Conservation (phyloP, 2,113 vertebrate species). For the Microcebus griseorufus region DNA sequence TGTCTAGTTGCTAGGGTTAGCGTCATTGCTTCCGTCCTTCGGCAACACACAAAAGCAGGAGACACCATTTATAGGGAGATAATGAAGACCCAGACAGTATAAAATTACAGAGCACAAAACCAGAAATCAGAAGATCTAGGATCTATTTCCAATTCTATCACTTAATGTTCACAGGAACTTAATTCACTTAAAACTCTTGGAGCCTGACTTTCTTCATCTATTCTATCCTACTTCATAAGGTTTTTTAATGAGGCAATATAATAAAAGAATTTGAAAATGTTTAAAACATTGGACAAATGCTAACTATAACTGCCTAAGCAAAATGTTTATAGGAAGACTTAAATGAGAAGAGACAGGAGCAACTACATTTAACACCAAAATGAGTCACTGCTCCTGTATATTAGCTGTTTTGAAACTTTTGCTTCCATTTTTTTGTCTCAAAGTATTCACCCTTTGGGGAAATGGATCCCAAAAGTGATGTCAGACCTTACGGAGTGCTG, state of each 20-base stretch:
- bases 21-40: neutral
- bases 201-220: neutral
- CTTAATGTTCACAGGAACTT: slow-evolving; percentile 14
- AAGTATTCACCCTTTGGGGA: neutral
- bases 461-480: slow-evolving; percentile 2
- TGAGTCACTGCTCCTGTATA: neutral
- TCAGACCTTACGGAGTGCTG: neutral
- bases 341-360: neutral
- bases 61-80: slow-evolving; percentile 42
- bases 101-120: slow-evolving; percentile 40
- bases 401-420: slow-evolving; percentile 30
- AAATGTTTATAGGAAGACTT: neutral
- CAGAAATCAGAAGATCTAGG: slow-evolving; percentile 23
- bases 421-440: neutral
- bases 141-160: neutral
- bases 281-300: slow-evolving; percentile 15
- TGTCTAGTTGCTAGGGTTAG: neutral
- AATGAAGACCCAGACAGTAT: slow-evolving; percentile 27
- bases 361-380: neutral
- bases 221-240: neutral
- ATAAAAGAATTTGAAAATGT: slow-evolving; percentile 39
- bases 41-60: slow-evolving; percentile 42
- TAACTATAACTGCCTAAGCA: slow-evolving; percentile 9
- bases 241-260: slow-evolving; percentile 28
- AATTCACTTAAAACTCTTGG: neutral